A percentile compares a stretch with the other conserved stretches of the same genome.
Evolutionary conservation across 1,140 invertebrate genomes (phyloP).

Genomic region (Ditylenchus dipsaci): DNA sequence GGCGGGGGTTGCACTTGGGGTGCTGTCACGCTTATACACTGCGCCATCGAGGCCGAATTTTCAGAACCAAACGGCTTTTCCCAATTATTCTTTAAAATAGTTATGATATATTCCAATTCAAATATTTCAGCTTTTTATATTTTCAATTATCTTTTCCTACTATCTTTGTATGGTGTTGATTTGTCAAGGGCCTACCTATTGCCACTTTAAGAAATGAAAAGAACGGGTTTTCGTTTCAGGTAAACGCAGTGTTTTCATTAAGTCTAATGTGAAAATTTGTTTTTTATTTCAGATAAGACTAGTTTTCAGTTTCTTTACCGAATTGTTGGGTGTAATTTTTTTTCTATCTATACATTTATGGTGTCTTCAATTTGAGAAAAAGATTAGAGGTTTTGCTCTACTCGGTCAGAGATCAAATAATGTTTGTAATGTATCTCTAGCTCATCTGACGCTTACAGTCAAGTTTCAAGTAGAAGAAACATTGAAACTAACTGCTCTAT

Average conservation of each 20-base stretch:
- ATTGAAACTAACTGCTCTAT: neutral
- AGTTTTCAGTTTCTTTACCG: neutral
- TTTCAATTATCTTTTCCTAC: too few species aligned
- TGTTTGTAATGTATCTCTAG: neutral
- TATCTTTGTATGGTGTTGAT: neutral
- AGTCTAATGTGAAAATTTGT: too few species aligned
- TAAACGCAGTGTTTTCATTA: neutral
- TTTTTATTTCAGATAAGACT: neutral
- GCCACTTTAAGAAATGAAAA: constrained; percentile 1
- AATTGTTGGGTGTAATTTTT: neutral
- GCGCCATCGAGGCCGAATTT: too few species aligned
- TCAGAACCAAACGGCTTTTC: too few species aligned
- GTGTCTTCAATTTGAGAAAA: neutral
- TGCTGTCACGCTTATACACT: too few species aligned
- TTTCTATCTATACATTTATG: neutral
- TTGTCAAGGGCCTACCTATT: neutral
- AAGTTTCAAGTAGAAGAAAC: neutral
- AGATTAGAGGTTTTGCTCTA: neutral
- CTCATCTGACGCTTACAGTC: neutral
- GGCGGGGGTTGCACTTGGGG: too few species aligned
- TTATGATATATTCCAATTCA: too few species aligned
- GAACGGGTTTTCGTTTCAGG: neutral
- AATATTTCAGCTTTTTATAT: too few species aligned
- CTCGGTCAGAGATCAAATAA: neutral
- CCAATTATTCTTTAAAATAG: too few species aligned